Conservation (phyloP, 2,888 invertebrate genomes). For the Agrotis ipsilon region DNA sequence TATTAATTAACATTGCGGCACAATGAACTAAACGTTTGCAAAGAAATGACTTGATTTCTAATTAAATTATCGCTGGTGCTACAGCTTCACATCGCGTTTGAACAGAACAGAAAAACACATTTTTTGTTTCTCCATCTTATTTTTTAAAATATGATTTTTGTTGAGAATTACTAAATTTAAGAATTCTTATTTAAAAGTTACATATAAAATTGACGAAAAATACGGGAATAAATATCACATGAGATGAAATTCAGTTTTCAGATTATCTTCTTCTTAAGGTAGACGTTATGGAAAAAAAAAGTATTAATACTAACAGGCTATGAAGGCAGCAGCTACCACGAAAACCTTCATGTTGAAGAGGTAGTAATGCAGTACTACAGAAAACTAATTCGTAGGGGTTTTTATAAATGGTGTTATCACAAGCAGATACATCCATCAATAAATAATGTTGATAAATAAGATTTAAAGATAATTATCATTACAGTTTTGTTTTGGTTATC, state of each 20-base stretch:
- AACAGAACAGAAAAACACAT: neutral
- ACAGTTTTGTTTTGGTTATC: neutral
- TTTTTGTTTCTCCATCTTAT: neutral
- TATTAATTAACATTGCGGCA: neutral
- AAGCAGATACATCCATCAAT: too few species aligned
- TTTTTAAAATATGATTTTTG: neutral
- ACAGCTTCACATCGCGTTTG: neutral
- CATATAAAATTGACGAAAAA: too few species aligned
- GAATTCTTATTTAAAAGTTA: too few species aligned
- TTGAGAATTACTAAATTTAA: too few species aligned
- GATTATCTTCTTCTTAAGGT: too few species aligned
- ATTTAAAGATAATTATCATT: neutral
- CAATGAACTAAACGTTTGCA: neutral
- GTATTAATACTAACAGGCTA: slow-evolving; percentile 75
- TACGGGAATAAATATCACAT: neutral
- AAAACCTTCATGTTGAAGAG: slow-evolving; percentile 71
- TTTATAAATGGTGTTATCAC: slow-evolving; percentile 42
- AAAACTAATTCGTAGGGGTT: neutral
- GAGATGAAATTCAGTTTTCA: neutral
- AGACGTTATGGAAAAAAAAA: neutral
- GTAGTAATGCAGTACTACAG: slow-evolving; percentile 3
- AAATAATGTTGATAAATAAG: neutral
- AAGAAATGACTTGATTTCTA: neutral
- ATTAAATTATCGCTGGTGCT: too few species aligned
- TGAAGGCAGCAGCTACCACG: slow-evolving; percentile 67